A percentile compares a stretch with the other conserved stretches of the same genome.
Conservation (phyloP, 2,113 vertebrate genomes). For the Ranitomeya imitator region DNA sequence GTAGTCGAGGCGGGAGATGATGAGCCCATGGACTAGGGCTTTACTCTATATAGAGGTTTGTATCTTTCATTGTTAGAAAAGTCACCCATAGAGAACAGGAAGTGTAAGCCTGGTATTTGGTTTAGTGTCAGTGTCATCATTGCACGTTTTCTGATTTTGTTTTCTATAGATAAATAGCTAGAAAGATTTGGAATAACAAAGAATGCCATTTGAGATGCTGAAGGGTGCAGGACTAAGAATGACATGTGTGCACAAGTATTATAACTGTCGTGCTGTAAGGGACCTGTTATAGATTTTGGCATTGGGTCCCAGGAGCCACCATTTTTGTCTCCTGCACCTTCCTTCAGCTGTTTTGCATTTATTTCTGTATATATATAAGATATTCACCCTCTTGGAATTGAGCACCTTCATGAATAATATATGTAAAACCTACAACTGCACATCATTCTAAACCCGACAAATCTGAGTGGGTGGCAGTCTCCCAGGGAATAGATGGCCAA, state of each 20-base stretch:
- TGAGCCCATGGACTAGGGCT: no score
- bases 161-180: no score
- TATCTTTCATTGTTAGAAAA: no score
- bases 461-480: constrained; percentile 21
- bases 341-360: not conserved
- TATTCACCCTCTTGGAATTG: not conserved
- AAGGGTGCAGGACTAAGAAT: no score
- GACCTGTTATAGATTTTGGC: not conserved
- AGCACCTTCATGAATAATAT: not conserved
- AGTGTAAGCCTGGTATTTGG: no score
- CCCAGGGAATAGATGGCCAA: not conserved
- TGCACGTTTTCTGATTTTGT: no score
- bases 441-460: not conserved
- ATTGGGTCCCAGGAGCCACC: not conserved
- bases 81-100: no score
- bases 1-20: no score
- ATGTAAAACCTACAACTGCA: not conserved
- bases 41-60: no score
- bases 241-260: not conserved
- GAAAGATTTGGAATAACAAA: no score
- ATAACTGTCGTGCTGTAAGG: not conserved
- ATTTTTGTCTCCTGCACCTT: not conserved
- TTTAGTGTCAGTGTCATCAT: no score
- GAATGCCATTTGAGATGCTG: no score
- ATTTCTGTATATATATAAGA: not conserved